Percentiles rank a stretch among this genome's conserved stretches.
These are phyloP conservation scores for Drosophila lutescens DNA, from an alignment of 2,888 invertebrate genomes.

Conservation along the genomic window DNA sequence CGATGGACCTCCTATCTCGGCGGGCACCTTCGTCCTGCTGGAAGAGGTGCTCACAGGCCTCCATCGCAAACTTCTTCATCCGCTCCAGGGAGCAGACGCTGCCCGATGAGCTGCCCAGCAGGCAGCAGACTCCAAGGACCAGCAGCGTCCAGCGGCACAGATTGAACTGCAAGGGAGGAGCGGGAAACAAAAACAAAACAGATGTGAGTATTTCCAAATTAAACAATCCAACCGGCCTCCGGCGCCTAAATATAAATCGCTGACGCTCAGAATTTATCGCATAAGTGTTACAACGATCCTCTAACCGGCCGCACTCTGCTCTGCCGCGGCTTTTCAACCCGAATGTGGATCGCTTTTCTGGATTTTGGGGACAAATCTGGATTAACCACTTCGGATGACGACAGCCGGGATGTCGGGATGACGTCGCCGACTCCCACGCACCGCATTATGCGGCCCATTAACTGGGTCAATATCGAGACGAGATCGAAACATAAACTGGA, in stretches of 20 bases:
- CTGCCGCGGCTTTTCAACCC: conserved; percentile 12
- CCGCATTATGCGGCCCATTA: conserved; percentile 47
- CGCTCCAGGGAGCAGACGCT: conserved; percentile 79
- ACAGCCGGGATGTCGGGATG: conserved; percentile 42
- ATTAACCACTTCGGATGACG: conserved; percentile 60
- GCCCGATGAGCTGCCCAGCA: conserved; percentile 42
- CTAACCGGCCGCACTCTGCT: conserved; percentile 35
- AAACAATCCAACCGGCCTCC: conserved; percentile 28
- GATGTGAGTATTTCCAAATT: conserved; percentile 38
- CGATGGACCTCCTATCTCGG: conserved; percentile 75
- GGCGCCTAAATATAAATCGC: conserved; percentile 39
- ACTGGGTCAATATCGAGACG: conserved; percentile 60
- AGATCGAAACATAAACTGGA: conserved; percentile 58
- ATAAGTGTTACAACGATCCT: conserved; percentile 55
- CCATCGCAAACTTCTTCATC: conserved; percentile 81
- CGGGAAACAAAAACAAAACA: background rate
- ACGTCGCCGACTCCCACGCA: conserved; percentile 49
- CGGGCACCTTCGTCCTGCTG: conserved; percentile 68
- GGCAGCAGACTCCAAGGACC: conserved; percentile 47
- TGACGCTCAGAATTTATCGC: conserved; percentile 50
- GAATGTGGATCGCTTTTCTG: conserved; percentile 7
- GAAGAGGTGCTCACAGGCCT: conserved; percentile 82
- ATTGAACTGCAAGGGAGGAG: conserved; percentile 51
- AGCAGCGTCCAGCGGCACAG: conserved; percentile 59
- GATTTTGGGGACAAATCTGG: conserved; percentile 30